Percentiles rank a stretch among this genome's conserved stretches.
phyloP scores from a whole-genome alignment of 2,888 invertebrate species.

The Nomada lathburiana region DNA sequence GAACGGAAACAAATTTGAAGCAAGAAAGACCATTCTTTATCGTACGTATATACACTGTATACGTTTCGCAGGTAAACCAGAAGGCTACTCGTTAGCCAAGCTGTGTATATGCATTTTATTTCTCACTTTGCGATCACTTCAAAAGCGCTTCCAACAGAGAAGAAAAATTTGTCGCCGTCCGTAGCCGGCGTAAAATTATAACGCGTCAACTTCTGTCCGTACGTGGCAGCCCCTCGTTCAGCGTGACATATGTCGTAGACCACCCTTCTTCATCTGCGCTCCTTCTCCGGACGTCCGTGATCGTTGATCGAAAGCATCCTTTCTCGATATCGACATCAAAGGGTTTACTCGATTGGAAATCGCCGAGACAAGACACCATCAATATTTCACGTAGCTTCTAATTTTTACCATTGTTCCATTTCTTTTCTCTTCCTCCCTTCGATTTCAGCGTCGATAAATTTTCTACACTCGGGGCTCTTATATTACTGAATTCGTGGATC shows the following conservation, averaged over 20 bases:
- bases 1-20: conserved; percentile 12
- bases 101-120: conserved; percentile 14
- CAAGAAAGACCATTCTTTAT: conserved; percentile 24
- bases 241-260: conserved; percentile 50
- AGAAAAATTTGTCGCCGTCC: conserved; percentile 28
- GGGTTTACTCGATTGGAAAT: neutral
- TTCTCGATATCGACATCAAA: neutral
- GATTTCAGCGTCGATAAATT: too few species aligned
- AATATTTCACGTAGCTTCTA: too few species aligned
- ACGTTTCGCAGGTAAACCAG: conserved; percentile 27
- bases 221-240: conserved; percentile 41
- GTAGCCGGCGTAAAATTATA: conserved; percentile 45
- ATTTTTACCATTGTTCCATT: too few species aligned
- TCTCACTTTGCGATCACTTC: conserved; percentile 31
- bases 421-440: too few species aligned
- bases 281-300: neutral
- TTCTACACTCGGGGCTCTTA: neutral
- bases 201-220: conserved; percentile 46
- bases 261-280: conserved; percentile 17
- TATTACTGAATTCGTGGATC: neutral
- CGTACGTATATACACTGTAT: too few species aligned
- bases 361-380: neutral
- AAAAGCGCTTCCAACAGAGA: conserved; percentile 25
- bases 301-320: neutral
- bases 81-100: conserved; percentile 31